These are phyloP conservation scores for Zonitis immaculata DNA, from an alignment of 2,888 invertebrate genomes.

Conservation along the genomic window DNA sequence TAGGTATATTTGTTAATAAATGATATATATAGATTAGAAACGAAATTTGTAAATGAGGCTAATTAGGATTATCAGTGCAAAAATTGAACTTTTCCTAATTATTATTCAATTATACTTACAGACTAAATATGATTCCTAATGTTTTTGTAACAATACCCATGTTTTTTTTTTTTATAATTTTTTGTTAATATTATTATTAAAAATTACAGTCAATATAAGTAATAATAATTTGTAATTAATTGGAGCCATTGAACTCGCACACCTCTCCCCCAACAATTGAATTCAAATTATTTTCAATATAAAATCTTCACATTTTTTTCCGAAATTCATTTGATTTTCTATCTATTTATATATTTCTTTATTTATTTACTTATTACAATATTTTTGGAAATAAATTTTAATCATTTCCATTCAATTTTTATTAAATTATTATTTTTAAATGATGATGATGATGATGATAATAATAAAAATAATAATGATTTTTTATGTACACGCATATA, in stretches of 20 bases:
- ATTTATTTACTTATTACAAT: too few species aligned
- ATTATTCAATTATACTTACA: constrained; percentile 56
- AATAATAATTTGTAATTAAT: neutral
- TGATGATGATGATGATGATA: too few species aligned
- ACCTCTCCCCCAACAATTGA: constrained; percentile 1
- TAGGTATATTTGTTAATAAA: too few species aligned
- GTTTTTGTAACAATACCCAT: constrained; percentile 77
- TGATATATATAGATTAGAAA: neutral
- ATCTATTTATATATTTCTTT: too few species aligned
- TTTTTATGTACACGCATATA: too few species aligned
- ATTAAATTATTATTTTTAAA: too few species aligned
- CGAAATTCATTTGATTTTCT: too few species aligned
- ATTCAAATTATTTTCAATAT: neutral
- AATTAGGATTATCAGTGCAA: constrained; percentile 14
- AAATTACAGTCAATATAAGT: neutral
- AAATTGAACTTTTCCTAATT: constrained; percentile 9
- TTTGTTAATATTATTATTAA: too few species aligned
- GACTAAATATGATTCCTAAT: constrained; percentile 73
- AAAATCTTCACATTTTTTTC: too few species aligned
- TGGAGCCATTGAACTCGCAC: constrained; percentile 15
- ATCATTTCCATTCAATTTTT: too few species aligned
- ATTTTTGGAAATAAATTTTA: too few species aligned
- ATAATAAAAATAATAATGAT: too few species aligned
- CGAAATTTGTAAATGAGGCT: constrained; percentile 6
- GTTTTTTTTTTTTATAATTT: neutral